A percentile compares a stretch with the other conserved stretches of the same genome.
Conservation (phyloP, 2,888 invertebrate species). For the Apoda limacodes region DNA sequence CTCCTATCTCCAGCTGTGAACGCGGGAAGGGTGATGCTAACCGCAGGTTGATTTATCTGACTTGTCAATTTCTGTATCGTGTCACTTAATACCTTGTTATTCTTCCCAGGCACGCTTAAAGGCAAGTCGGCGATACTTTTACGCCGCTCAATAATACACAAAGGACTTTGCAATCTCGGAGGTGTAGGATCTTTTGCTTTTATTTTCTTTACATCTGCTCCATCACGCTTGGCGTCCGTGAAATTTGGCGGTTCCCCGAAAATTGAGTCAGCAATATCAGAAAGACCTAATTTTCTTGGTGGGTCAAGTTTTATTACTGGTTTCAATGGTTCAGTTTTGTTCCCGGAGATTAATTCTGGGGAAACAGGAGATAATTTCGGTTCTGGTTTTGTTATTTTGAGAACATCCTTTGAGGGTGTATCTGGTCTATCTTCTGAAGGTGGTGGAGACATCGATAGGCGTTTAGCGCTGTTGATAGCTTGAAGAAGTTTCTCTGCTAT, state of each 20-base stretch:
- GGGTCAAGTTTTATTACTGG: slow-evolving; percentile 32
- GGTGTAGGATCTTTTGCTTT: slow-evolving; percentile 43
- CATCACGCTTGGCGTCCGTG: slow-evolving; percentile 41
- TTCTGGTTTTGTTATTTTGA: slow-evolving; percentile 19
- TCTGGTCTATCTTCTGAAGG: slow-evolving; percentile 39
- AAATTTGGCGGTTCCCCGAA: slow-evolving; percentile 53
- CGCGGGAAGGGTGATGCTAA: slow-evolving; percentile 38
- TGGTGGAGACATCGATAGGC: slow-evolving; percentile 58
- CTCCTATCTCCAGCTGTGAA: slow-evolving; percentile 50
- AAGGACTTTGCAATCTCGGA: slow-evolving; percentile 47
- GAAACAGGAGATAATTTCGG: slow-evolving; percentile 24
- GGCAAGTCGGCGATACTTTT: slow-evolving; percentile 55
- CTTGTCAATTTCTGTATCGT: slow-evolving; percentile 73
- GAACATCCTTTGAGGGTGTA: slow-evolving; percentile 40
- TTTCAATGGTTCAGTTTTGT: slow-evolving; percentile 33
- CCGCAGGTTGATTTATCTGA: slow-evolving; percentile 59
- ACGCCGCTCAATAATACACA: slow-evolving; percentile 48
- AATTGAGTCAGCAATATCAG: slow-evolving; percentile 38
- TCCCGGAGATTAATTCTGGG: slow-evolving; percentile 30
- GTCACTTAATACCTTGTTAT: slow-evolving; percentile 72
- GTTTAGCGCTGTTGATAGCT: slow-evolving; percentile 69
- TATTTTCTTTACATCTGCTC: slow-evolving; percentile 41
- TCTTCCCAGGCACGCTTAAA: slow-evolving; percentile 51
- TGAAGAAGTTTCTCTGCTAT: slow-evolving; percentile 74
- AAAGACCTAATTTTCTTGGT: slow-evolving; percentile 33